Conservation (phyloP, 2,113 vertebrate species). For the Empidonax traillii region DNA sequence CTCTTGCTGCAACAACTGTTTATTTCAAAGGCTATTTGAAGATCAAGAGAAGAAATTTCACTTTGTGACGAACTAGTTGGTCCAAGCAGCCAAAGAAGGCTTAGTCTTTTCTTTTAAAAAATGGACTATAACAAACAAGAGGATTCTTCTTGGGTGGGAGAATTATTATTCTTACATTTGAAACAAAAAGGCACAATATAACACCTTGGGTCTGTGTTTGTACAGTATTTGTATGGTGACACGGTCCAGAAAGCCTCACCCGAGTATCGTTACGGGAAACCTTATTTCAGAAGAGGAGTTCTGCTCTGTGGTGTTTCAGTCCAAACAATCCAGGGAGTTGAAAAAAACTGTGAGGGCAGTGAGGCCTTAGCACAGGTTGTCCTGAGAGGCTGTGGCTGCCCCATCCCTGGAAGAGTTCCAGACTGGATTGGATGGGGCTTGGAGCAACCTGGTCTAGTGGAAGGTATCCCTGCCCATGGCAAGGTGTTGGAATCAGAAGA, state of each 20-base stretch:
- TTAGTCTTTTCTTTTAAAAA: neutral
- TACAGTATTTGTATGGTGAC: neutral
- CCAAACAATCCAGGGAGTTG: neutral
- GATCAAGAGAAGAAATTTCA: neutral
- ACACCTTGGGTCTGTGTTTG: neutral
- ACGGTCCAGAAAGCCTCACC: neutral
- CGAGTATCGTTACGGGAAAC: neutral
- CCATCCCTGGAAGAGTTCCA: neutral
- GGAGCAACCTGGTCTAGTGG: neutral
- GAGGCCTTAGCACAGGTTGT: neutral
- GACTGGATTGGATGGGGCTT: rapidly evolving
- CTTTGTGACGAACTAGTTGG: neutral
- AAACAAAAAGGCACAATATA: neutral
- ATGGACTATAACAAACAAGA: neutral
- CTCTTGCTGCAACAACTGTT: neutral
- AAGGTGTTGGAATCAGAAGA: neutral
- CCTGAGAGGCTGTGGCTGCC: neutral
- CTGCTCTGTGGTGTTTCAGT: neutral
- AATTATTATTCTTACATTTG: neutral
- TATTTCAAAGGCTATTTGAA: conserved; percentile 27
- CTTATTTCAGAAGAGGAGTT: neutral
- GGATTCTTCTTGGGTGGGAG: neutral
- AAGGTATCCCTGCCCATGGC: neutral
- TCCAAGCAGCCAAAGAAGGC: neutral
- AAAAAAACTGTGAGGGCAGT: neutral